Percentiles rank a stretch among this genome's conserved stretches.
phyloP scores from a whole-genome alignment of 2,888 invertebrate genomes.

The Amphipyra tragopoginis region DNA sequence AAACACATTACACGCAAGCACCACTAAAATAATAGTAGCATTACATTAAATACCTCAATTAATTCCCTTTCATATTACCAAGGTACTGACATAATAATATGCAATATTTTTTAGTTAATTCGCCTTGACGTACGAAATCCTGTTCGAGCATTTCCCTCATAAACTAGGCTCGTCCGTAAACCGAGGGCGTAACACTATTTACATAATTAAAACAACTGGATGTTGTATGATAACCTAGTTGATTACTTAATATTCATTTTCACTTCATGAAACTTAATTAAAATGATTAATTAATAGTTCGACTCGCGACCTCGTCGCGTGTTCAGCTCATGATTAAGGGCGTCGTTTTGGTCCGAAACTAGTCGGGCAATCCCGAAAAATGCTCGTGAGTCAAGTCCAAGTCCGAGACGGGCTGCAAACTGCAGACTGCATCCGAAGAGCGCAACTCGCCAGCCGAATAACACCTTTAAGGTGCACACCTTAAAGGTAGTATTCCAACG shows the following conservation, averaged over 20 bases:
- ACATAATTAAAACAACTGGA: slow-evolving; percentile 47
- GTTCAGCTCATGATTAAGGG: too few relatives aligned
- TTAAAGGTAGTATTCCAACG: too few relatives aligned
- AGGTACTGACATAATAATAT: slow-evolving; percentile 11
- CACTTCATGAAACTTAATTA: slow-evolving; percentile 42
- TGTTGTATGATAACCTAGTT: slow-evolving; percentile 28
- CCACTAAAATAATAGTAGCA: not conserved
- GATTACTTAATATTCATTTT: slow-evolving; percentile 42
- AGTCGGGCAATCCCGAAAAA: too few relatives aligned
- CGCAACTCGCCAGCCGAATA: too few relatives aligned
- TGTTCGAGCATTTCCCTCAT: slow-evolving; percentile 45
- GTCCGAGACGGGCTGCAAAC: too few relatives aligned
- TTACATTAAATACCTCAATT: slow-evolving; percentile 1
- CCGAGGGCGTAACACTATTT: slow-evolving; percentile 45
- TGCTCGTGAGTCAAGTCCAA: too few relatives aligned
- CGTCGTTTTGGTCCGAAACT: too few relatives aligned
- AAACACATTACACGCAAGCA: slow-evolving; percentile 4
- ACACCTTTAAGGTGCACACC: too few relatives aligned
- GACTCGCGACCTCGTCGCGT: too few relatives aligned
- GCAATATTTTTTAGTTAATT: slow-evolving; percentile 24
- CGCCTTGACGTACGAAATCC: slow-evolving; percentile 42
- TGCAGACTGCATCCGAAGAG: too few relatives aligned
- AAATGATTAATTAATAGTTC: too few relatives aligned
- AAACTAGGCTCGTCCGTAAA: slow-evolving; percentile 32
- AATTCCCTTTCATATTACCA: slow-evolving; percentile 7